phyloP scores from a whole-genome alignment of 2,797 vertebrate species.

The Myiotriccus ornatus region DNA sequence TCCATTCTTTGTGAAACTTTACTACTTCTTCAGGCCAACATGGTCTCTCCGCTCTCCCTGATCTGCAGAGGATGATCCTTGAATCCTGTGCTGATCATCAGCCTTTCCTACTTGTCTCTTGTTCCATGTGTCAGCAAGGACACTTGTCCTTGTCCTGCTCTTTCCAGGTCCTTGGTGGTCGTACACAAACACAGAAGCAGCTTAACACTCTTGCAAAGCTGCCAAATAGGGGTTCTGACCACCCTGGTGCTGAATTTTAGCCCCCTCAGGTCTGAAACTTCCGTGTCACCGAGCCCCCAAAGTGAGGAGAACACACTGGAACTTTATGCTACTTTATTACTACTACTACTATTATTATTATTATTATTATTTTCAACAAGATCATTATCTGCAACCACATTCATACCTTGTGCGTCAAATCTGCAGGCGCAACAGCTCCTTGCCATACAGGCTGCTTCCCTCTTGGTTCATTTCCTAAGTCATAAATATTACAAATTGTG shows the following conservation, averaged over 20 bases:
- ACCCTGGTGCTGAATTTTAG: background rate
- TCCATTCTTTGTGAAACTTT: background rate
- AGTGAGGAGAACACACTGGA: background rate
- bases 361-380: background rate
- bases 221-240: background rate
- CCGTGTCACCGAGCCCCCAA: rapidly evolving
- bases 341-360: background rate
- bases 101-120: background rate
- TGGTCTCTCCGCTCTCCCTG: background rate
- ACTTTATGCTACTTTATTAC: background rate
- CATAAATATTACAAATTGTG: constrained; percentile 1
- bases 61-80: background rate
- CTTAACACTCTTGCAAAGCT: background rate
- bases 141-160: background rate
- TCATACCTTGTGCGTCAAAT: background rate
- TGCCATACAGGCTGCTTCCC: background rate
- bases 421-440: background rate
- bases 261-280: background rate
- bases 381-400: background rate
- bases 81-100: background rate
- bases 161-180: background rate
- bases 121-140: background rate
- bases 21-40: background rate
- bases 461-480: background rate
- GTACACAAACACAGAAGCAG: background rate